These are phyloP conservation scores for Spongia lamella DNA, from an alignment of 37 sponge, comb jelly and placozoan species.

Conservation along the genomic window DNA sequence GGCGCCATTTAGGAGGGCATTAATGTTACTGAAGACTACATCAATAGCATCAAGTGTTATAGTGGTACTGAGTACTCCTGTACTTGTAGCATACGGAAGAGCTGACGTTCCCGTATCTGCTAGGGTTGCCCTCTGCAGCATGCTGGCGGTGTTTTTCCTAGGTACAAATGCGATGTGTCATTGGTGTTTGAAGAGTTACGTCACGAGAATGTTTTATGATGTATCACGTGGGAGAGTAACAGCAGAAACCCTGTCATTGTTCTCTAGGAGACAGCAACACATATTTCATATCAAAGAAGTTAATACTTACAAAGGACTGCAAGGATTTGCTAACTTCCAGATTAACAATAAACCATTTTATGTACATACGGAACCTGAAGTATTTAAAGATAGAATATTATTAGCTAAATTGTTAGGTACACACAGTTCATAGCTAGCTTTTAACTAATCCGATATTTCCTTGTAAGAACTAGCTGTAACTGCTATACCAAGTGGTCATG, in stretches of 20 bases:
- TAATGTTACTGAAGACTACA: conserved; percentile 66
- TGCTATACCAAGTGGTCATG: no score
- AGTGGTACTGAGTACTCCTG: conserved; percentile 52
- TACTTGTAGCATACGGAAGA: conserved; percentile 62
- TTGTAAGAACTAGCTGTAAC: no score
- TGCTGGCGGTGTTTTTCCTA: conserved; percentile 57
- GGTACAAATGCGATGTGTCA: conserved; percentile 74
- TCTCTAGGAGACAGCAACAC: conserved; percentile 18
- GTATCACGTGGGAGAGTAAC: conserved; percentile 18
- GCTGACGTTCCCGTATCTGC: conserved; percentile 53
- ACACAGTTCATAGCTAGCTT: neutral
- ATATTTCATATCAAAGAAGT: conserved; percentile 59
- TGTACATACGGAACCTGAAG: conserved; percentile 74
- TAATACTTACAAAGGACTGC: conserved; percentile 28
- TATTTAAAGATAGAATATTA: conserved; percentile 65
- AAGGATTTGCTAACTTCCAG: conserved; percentile 64
- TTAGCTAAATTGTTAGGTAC: conserved; percentile 45
- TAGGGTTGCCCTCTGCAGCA: conserved; percentile 42
- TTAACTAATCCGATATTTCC: no score
- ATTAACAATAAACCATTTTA: conserved; percentile 57
- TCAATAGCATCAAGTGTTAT: conserved; percentile 60
- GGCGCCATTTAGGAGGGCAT: conserved; percentile 55
- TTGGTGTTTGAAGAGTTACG: conserved; percentile 79
- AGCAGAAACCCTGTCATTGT: conserved; percentile 48
- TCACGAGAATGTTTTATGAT: conserved; percentile 54